Evolutionary conservation across 2,113 vertebrate genomes (phyloP), one percentile per base, ranked within the genome.

Genomic region (Morone saxatilis): DNA sequence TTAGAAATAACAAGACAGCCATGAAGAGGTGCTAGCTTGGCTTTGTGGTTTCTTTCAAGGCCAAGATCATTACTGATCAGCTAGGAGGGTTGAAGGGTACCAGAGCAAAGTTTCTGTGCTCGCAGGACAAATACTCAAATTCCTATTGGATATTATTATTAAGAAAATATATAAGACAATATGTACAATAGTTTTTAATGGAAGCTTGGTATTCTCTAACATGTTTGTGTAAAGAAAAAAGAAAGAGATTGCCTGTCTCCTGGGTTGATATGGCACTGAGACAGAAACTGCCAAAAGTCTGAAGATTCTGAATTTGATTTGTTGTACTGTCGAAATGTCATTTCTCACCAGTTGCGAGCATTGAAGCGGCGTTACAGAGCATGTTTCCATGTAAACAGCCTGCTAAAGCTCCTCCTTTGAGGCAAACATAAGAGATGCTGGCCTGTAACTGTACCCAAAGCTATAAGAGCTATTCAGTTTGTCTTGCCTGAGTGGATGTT

Each of bases 401-500:
- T 36, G 11, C 70, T n/a, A 38, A 67, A 54, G 70, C 63, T 59
- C 47, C 51, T 63, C 43, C 81, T 47, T 73, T 69, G 80, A 38
- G 56, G 6, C 1, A 2, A 31, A 71, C 53, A 22, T 77, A 71
- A 63, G 61, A 63, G 63, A 45, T 59, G 22, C 66, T 77, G 31
- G 71, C 63, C 76, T 81, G 78, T 50, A 71, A 61, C 80, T 75
- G 66, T 70, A 77, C 61, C 65, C 38, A 1, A 20, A 88, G 69
- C 76, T 86, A 57, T 71, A 65, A 83, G 75, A 86, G 65, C 71
- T 22, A 20, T 48, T 84, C 73, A 72, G 84, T 78, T 79, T 76
- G 71, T 71, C 63, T 81, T 56, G 56, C 76, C 74, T 73, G 69
- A 84, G 60, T 71, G 78, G 38, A 38, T 85, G 87, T 93, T 90